Conservation (phyloP, 1,140 invertebrate genomes). For the Bradysia coprophila region DNA sequence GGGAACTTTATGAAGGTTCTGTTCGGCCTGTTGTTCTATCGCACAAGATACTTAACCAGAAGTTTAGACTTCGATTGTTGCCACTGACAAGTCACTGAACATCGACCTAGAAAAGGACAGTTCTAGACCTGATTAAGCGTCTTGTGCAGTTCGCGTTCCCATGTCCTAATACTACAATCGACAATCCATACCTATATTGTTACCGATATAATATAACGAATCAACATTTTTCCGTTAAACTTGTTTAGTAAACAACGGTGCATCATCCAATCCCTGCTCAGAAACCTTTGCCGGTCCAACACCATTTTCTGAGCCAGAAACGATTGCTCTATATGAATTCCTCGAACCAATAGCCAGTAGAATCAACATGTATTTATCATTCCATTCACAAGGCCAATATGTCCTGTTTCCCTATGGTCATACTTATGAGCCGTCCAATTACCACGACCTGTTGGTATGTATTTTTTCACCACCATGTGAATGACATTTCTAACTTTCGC, state of each 20-base stretch:
- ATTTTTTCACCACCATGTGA: slow-evolving; percentile 26
- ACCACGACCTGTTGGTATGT: too few relatives aligned
- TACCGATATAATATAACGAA: too few relatives aligned
- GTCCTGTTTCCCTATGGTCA: slow-evolving; percentile 53
- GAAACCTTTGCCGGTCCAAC: slow-evolving; percentile 46
- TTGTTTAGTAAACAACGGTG: slow-evolving; percentile 27
- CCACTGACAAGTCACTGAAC: too few relatives aligned
- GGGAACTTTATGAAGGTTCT: too few relatives aligned
- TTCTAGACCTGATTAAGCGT: too few relatives aligned
- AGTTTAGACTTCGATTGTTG: too few relatives aligned
- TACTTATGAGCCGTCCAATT: slow-evolving; percentile 29
- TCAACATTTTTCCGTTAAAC: background rate
- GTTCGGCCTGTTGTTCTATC: too few relatives aligned
- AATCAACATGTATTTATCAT: slow-evolving; percentile 27
- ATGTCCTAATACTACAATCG: too few relatives aligned
- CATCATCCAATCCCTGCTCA: slow-evolving; percentile 41
- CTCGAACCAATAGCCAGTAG: slow-evolving; percentile 5
- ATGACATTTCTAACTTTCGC: background rate
- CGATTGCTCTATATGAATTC: slow-evolving; percentile 26
- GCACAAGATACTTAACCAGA: too few relatives aligned
- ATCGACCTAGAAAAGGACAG: too few relatives aligned
- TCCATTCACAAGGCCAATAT: slow-evolving; percentile 61
- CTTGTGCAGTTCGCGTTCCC: too few relatives aligned
- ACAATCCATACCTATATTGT: too few relatives aligned
- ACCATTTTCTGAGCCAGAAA: slow-evolving; percentile 57